Conservation (phyloP, 2,113 vertebrate species). For the Columba livia region DNA sequence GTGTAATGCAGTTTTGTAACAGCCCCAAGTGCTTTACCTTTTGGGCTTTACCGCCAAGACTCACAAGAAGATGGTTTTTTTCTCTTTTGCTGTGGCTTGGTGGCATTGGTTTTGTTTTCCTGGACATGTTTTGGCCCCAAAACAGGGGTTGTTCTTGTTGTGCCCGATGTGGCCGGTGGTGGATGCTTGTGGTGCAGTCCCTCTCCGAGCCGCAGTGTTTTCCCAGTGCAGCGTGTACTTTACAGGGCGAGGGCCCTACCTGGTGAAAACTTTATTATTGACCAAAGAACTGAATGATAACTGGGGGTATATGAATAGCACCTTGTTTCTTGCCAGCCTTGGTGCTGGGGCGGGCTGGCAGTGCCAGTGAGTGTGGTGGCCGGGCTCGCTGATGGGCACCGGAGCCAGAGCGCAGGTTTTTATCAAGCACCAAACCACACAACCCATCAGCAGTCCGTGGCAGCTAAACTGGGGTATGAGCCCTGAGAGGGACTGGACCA, state of each 20-base stretch:
- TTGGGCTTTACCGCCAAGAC: background rate
- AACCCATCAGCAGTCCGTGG: accelerated
- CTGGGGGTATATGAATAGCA: background rate
- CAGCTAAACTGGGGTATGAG: background rate
- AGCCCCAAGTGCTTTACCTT: conserved; percentile 42
- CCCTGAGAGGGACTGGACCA: background rate
- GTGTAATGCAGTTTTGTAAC: conserved; percentile 49
- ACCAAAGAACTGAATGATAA: background rate
- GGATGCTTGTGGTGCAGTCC: background rate
- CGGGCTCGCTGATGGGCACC: accelerated
- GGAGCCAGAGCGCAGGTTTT: background rate
- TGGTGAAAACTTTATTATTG: conserved; percentile 57
- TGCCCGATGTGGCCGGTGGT: accelerated
- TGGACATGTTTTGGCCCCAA: background rate
- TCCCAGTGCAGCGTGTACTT: background rate
- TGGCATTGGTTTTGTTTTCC: background rate
- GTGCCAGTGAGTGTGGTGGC: accelerated
- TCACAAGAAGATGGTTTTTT: background rate
- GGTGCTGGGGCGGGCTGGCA: accelerated
- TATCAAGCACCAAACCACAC: background rate
- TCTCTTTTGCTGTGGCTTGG: background rate
- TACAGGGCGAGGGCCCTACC: conserved; percentile 24
- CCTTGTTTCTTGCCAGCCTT: background rate
- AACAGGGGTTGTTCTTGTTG: background rate
- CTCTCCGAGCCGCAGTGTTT: background rate